Percentiles rank a stretch among this genome's conserved stretches.
These are phyloP conservation scores for Drosophila meridiana DNA, from an alignment of 2,888 invertebrate species.

Conservation along the genomic window DNA sequence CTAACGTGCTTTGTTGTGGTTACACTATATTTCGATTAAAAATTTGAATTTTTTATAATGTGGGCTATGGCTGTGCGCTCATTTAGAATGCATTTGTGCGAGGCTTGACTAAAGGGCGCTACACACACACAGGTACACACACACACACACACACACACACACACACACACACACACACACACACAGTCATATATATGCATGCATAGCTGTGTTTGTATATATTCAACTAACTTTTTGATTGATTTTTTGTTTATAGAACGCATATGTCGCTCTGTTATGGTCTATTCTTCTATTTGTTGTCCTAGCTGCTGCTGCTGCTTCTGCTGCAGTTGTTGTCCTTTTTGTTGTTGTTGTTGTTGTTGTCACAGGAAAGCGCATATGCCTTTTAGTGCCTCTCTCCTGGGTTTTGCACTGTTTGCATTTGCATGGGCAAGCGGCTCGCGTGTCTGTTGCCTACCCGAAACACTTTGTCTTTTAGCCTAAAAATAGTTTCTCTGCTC, in stretches of 20 bases:
- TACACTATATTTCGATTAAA: conserved; percentile 78
- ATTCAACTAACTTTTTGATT: conserved; percentile 64
- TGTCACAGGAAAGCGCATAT: conserved; percentile 62
- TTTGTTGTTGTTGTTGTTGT: conserved; percentile 14
- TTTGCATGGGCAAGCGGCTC: conserved; percentile 55
- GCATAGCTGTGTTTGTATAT: conserved; percentile 16
- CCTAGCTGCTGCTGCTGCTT: neutral
- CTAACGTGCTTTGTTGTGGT: conserved; percentile 30
- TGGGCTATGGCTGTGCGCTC: conserved; percentile 43
- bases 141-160: neutral
- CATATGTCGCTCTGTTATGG: conserved; percentile 67
- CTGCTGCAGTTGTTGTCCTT: neutral
- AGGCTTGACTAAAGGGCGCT: neutral
- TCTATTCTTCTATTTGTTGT: conserved; percentile 35
- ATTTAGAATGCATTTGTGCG: conserved; percentile 57
- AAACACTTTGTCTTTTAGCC: conserved; percentile 51
- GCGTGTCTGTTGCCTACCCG: conserved; percentile 55
- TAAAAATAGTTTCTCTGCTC: conserved; percentile 56
- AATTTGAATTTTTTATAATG: conserved; percentile 75
- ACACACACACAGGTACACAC: neutral
- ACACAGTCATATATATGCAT: neutral
- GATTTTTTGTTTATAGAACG: conserved; percentile 72
- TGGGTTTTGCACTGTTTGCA: conserved; percentile 71
- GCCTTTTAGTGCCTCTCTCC: conserved; percentile 57
- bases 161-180: neutral